Evolutionary conservation across 2,113 vertebrate species (phyloP).

Genomic region (Oncorhynchus nerka): DNA sequence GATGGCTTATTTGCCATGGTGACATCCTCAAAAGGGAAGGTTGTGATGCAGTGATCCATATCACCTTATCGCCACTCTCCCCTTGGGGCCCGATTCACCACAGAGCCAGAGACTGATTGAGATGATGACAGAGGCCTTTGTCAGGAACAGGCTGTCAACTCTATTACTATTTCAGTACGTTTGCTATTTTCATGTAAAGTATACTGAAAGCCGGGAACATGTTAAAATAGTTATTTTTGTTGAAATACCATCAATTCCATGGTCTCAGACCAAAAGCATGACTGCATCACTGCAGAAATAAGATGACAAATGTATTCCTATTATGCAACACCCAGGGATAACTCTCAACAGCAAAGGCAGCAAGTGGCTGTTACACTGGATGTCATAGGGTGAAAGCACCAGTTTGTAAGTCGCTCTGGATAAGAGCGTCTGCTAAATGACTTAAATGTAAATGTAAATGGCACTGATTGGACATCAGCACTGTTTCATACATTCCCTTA

Average conservation of each 20-base stretch:
- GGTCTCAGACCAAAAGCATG: neutral
- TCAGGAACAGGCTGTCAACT: neutral
- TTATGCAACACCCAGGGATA: too few species aligned
- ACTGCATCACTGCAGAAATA: neutral
- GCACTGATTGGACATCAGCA: too few species aligned
- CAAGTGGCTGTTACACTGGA: too few species aligned
- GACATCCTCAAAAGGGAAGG: slow-evolving; percentile 54
- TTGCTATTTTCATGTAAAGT: neutral
- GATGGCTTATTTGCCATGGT: slow-evolving; percentile 59
- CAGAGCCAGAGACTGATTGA: slow-evolving; percentile 51
- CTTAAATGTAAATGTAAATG: too few species aligned
- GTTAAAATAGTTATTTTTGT: neutral
- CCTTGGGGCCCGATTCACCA: slow-evolving; percentile 39
- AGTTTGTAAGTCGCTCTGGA: too few species aligned
- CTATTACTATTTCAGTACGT: neutral
- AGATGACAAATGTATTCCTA: too few species aligned
- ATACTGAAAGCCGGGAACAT: too few species aligned
- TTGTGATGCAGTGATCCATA: slow-evolving; percentile 65
- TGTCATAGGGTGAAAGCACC: too few species aligned
- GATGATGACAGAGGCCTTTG: slow-evolving; percentile 46
- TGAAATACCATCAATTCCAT: neutral
- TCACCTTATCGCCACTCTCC: slow-evolving; percentile 58
- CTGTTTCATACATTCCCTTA: too few species aligned
- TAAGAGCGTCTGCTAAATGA: too few species aligned
- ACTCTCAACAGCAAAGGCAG: too few species aligned